These are phyloP conservation scores for Excalfactoria chinensis DNA, from an alignment of 2,113 vertebrate genomes.

Conservation along the genomic window DNA sequence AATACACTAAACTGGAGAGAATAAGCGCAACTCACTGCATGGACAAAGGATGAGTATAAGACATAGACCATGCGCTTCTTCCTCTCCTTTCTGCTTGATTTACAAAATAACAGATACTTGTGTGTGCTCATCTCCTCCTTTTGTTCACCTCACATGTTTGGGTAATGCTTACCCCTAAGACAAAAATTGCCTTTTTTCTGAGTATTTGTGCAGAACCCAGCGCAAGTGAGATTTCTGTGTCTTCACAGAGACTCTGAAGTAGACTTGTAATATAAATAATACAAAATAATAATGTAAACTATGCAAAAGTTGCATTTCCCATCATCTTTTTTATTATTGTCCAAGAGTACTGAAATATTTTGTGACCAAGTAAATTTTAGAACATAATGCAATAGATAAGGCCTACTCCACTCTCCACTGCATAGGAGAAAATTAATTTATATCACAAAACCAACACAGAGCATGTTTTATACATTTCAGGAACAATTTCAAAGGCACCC, in stretches of 20 bases:
- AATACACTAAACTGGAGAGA: neutral
- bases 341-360: neutral
- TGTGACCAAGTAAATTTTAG: neutral
- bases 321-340: neutral
- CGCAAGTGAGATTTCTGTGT: neutral
- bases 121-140: neutral
- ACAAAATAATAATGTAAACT: neutral
- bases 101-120: neutral
- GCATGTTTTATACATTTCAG: neutral
- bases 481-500: neutral
- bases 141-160: neutral
- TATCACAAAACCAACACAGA: neutral
- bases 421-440: neutral
- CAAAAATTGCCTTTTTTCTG: neutral
- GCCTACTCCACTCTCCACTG: neutral
- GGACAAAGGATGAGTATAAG: neutral
- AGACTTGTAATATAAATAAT: neutral
- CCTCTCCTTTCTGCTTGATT: neutral
- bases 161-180: neutral
- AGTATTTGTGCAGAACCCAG: neutral
- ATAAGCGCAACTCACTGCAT: neutral
- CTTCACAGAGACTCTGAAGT: neutral
- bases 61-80: neutral
- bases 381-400: neutral
- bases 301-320: neutral